Conservation (phyloP, 2,113 vertebrate genomes). For the Mormoops blainvillei region DNA sequence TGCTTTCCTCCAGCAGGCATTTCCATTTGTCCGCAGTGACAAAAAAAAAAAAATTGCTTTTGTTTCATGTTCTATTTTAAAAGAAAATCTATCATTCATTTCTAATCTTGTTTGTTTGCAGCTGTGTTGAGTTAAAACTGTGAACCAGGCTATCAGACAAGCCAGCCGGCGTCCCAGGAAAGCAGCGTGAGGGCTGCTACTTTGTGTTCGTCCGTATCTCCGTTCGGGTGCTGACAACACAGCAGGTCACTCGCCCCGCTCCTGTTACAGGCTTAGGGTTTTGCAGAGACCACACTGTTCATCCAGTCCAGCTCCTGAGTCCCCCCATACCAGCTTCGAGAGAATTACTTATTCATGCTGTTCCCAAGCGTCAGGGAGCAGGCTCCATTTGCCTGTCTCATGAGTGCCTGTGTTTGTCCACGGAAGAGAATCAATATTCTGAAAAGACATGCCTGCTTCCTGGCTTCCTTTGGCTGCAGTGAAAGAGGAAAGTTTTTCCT, state of each 20-base stretch:
- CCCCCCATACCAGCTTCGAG: not conserved
- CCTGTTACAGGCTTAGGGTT: not conserved
- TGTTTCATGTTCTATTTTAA: conserved; percentile 57
- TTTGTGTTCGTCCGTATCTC: conserved; percentile 61
- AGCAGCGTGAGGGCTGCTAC: not conserved
- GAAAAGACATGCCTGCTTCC: not conserved
- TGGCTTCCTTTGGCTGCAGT: not conserved
- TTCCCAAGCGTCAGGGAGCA: not conserved
- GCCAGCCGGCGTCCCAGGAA: not conserved
- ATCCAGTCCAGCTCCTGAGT: not conserved
- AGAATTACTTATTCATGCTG: conserved; percentile 21
- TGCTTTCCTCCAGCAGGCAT: not conserved
- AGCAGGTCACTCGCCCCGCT: not conserved
- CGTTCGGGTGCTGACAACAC: conserved; percentile 8
- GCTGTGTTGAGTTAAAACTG: conserved; percentile 56
- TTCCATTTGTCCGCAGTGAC: not conserved
- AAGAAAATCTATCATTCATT: conserved; percentile 46
- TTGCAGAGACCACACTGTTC: not conserved
- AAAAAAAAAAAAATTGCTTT: conserved; percentile 12
- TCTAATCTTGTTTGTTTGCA: conserved; percentile 61
- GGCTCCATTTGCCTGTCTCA: not conserved
- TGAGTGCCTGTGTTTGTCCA: not conserved
- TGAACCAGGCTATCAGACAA: not conserved
- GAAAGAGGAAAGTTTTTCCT: not conserved
- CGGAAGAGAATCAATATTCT: conserved; percentile 16